These are phyloP conservation scores for Rhopalosiphum padi DNA, from an alignment of 1,140 invertebrate species.

Conservation along the genomic window DNA sequence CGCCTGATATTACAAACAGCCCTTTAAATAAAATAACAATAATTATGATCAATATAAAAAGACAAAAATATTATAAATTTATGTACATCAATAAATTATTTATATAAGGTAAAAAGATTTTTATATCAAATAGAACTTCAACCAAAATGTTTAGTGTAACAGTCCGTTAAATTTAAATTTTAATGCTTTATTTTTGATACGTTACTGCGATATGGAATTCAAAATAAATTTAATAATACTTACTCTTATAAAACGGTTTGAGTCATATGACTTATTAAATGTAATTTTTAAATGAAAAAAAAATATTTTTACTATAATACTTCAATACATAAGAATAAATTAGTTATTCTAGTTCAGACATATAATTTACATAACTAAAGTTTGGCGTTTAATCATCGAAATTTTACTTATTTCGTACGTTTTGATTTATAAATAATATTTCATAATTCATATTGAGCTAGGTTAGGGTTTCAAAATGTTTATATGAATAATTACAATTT, in stretches of 20 bases:
- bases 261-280: neutral
- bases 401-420: neutral
- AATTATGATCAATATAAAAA: neutral
- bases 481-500: neutral
- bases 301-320: neutral
- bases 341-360: neutral
- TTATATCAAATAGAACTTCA: neutral
- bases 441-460: neutral
- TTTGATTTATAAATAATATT: neutral
- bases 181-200: neutral
- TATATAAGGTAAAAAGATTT: neutral
- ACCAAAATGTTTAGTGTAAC: neutral
- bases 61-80: neutral
- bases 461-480: neutral
- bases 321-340: neutral
- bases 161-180: neutral
- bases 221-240: neutral
- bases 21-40: constrained; percentile 61
- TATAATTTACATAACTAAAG: neutral
- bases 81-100: neutral
- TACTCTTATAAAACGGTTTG: neutral
- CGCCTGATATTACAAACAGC: constrained; percentile 66
- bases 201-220: neutral
- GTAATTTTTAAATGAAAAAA: neutral
- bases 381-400: neutral